A percentile compares a stretch with the other conserved stretches of the same genome.
Evolutionary conservation across 2,113 vertebrate genomes (phyloP).

Genomic region (Antechinus stuartii): DNA sequence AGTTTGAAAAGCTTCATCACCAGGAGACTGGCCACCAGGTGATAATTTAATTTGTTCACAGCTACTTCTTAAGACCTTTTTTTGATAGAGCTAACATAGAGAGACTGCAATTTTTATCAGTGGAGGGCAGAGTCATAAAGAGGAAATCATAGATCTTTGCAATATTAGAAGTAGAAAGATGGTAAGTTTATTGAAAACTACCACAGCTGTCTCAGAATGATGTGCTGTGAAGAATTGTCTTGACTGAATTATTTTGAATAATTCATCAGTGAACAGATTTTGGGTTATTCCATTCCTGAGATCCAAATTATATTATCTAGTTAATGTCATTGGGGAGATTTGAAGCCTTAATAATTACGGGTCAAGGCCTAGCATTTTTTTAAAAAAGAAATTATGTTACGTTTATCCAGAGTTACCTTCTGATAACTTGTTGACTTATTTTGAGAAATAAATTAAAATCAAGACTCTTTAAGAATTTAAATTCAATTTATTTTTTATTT

Average conservation of each 20-base stretch:
- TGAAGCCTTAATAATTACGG: conserved; percentile 83
- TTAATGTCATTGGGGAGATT: conserved; percentile 83
- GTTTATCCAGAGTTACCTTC: conserved; percentile 71
- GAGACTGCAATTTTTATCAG: not conserved
- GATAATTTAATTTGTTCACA: not conserved
- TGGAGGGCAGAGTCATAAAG: not conserved
- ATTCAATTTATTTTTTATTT: conserved; percentile 76
- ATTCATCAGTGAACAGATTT: conserved; percentile 68
- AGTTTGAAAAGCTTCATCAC: not conserved
- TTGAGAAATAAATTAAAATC: conserved; percentile 71
- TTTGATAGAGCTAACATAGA: not conserved
- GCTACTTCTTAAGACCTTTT: not conserved
- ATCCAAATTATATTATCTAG: conserved; percentile 84
- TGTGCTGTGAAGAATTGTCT: conserved; percentile 54
- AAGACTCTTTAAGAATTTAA: conserved; percentile 72
- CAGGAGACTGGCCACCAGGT: not conserved
- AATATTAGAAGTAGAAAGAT: not conserved
- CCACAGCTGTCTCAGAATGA: conserved; percentile 34
- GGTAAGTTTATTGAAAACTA: not conserved
- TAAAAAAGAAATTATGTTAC: conserved; percentile 72
- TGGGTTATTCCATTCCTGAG: conserved; percentile 75
- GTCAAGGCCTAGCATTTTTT: conserved; percentile 71
- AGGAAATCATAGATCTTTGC: not conserved
- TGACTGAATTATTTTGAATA: conserved; percentile 73
- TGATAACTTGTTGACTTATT: conserved; percentile 72